These are phyloP conservation scores for Oreochromis tanganicae DNA, from an alignment of 2,113 vertebrate genomes.

Conservation along the genomic window DNA sequence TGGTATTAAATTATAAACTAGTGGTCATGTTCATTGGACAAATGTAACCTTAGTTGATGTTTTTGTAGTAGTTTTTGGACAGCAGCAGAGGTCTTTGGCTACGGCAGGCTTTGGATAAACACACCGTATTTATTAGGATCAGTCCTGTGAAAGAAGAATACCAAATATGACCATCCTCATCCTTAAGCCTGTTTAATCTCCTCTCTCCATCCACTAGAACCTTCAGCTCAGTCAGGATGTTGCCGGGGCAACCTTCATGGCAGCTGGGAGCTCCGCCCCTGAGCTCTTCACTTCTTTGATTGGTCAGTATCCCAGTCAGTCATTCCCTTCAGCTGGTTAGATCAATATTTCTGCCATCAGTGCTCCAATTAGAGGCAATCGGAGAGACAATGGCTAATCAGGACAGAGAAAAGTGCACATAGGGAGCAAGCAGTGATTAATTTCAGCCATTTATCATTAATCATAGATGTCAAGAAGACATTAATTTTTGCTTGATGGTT, in stretches of 20 bases:
- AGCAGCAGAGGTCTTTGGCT: not conserved
- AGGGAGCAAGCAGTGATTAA: not conserved
- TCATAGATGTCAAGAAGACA: not conserved
- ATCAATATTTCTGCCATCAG: not conserved
- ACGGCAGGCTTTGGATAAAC: not conserved
- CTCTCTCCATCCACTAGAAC: constrained; percentile 52
- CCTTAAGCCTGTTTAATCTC: not conserved
- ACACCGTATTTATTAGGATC: not conserved
- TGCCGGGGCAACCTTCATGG: constrained; percentile 79
- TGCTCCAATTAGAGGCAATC: not conserved
- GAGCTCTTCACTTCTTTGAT: constrained; percentile 80
- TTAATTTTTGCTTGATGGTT: not conserved
- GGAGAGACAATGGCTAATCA: not conserved
- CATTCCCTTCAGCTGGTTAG: not conserved
- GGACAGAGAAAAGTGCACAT: not conserved
- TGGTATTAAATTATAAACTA: not conserved
- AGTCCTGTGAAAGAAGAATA: not conserved
- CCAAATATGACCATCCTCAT: not conserved
- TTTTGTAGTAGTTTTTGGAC: not conserved
- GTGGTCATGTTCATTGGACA: not conserved
- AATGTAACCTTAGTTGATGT: not conserved
- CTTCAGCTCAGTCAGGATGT: constrained; percentile 79
- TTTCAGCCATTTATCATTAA: not conserved
- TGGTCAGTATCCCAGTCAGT: constrained; percentile 62
- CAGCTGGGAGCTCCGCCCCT: constrained; percentile 78